Evolutionary conservation across 2,797 vertebrate species (phyloP), one percentile per base, ranked within the genome.

Genomic region (Manis javanica): DNA sequence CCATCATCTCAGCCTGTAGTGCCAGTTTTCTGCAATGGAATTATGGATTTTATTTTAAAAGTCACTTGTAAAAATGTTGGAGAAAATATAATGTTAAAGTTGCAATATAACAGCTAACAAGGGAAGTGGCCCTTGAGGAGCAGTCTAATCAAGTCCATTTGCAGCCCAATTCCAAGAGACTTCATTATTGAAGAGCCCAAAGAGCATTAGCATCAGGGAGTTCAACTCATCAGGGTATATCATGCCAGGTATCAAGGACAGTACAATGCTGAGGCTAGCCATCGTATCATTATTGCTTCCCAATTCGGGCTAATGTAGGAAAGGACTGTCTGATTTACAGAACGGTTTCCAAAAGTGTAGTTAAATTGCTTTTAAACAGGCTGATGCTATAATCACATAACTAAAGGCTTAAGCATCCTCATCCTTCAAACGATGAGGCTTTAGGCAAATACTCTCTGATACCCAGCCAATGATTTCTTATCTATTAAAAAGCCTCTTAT

Each of bases 1-100:
- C 51, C 66, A 84, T 87, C 75, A 55, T 89, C 71, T 93, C 74
- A 42, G 42, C 46, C 55, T 29, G 55, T 75, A 93, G 79, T 21
- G 55, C 87, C 82, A 92, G 37, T 49, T 77, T 92, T 96, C 79
- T 72, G 4, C 34, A 39, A 78, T 81, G 9, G 82, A 96, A 97
- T 96, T 75, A 79, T 26, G 49, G 74, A 57, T 31, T 96, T 96
- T 86, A 92, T 69, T 97, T 97, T 81, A 75, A 93, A 92, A 95
- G 85, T 90, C 63, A 92, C 75, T 87, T 96, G 55, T 71, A 92
- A 97, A 97, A 93, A 72, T 81, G 64, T 84, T 91, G 88, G 34
- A 94, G 66, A 37, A 96, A 96, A 95, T 89, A 93, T 87, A 90
- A 89, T 34, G 57, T 90, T 87, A 79, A 94, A 91, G 4, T 7